Percentiles rank a stretch among this genome's conserved stretches.
Conservation (phyloP, 2,113 vertebrate genomes). For the Larimichthys polyactis region DNA sequence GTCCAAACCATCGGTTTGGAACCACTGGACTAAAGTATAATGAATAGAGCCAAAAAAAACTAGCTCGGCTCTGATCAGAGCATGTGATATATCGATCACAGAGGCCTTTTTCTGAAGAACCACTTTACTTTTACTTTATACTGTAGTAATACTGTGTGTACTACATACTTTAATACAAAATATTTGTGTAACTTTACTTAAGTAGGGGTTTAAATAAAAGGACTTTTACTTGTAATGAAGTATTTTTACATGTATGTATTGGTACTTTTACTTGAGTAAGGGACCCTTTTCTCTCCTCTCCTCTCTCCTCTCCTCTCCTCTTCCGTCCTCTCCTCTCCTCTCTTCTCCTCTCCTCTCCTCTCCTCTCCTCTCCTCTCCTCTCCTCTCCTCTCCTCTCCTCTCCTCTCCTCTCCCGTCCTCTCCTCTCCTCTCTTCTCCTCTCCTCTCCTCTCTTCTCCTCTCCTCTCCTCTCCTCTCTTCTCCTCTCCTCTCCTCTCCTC, state of each 20-base stretch:
- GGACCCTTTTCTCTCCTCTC: neutral
- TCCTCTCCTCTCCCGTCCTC: too few species aligned
- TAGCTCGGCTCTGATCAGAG: neutral
- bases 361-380: too few species aligned
- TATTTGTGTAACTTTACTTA: neutral
- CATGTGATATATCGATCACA: neutral
- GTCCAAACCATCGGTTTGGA: neutral
- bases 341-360: slow-evolving; percentile 85
- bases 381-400: too few species aligned
- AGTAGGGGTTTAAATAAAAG: neutral
- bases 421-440: slow-evolving; percentile 10
- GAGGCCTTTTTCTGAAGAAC: neutral
- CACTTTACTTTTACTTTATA: slow-evolving; percentile 1
- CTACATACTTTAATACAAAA: neutral
- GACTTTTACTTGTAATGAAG: neutral
- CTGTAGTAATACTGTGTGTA: too few species aligned
- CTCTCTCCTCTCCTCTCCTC: slow-evolving; percentile 11
- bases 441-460: slow-evolving; percentile 77
- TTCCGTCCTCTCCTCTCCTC: slow-evolving; percentile 7
- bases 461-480: slow-evolving; percentile 14
- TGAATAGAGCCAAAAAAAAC: neutral
- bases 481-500: slow-evolving; percentile 80
- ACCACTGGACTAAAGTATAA: neutral
- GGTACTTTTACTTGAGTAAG: neutral
- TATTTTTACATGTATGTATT: neutral